Percentiles rank a stretch among this genome's conserved stretches.
phyloP scores from a whole-genome alignment of 2,797 vertebrate genomes.

The Protonibea diacanthus region DNA sequence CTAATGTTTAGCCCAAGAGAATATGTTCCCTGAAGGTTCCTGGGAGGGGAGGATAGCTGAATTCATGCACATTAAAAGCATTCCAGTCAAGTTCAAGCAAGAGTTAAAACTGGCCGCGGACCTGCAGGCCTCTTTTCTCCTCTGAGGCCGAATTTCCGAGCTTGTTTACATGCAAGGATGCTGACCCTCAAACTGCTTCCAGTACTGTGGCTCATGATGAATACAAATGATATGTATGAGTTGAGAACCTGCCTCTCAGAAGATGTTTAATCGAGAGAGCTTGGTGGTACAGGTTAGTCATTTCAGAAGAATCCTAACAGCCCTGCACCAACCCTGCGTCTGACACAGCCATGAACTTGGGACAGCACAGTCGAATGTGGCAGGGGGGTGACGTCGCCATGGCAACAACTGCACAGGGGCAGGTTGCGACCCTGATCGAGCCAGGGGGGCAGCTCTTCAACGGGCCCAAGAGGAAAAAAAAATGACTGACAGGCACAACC shows the following conservation, averaged over 20 bases:
- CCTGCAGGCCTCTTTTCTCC: constrained; percentile 34
- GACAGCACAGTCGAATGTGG: constrained; percentile 37
- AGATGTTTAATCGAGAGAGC: not conserved
- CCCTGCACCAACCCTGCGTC: constrained; percentile 6
- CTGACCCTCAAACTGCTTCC: constrained; percentile 52
- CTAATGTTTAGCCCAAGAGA: constrained; percentile 47
- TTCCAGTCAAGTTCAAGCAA: constrained; percentile 52
- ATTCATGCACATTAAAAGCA: constrained; percentile 54
- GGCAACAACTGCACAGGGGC: constrained; percentile 51
- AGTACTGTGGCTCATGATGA: constrained; percentile 44
- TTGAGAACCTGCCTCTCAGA: constrained; percentile 16
- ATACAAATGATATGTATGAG: constrained; percentile 60
- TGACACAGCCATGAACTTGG: constrained; percentile 62
- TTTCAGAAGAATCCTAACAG: constrained; percentile 34
- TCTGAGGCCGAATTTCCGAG: constrained; percentile 29
- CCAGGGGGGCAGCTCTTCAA: constrained; percentile 42
- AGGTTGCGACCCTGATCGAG: constrained; percentile 57
- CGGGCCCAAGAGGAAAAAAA: constrained; percentile 31
- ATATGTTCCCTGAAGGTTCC: constrained; percentile 35
- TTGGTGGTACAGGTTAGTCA: not conserved
- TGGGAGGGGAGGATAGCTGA: constrained; percentile 28
- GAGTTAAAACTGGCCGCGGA: constrained; percentile 43
- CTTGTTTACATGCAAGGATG: constrained; percentile 67
- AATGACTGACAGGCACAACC: constrained; percentile 70
- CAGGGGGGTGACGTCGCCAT: constrained; percentile 50